Evolutionary conservation across 2,797 vertebrate species (phyloP).

Genomic region (Furcifer pardalis): DNA sequence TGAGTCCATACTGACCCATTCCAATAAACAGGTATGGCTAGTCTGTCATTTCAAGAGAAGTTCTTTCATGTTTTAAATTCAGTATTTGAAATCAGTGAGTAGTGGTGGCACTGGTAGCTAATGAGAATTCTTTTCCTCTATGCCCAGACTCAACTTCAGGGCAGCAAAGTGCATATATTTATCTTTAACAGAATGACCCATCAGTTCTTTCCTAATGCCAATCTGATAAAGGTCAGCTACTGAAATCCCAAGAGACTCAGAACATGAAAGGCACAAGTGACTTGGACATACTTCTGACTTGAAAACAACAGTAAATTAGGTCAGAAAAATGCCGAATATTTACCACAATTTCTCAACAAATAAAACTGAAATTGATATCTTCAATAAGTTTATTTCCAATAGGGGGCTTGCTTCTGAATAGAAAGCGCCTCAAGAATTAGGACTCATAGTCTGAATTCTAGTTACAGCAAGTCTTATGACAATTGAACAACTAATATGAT

Average conservation of each 20-base stretch:
- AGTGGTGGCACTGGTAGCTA: slow-evolving; percentile 15
- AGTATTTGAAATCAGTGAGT: too few relatives aligned
- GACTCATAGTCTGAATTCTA: slow-evolving; percentile 28
- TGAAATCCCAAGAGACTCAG: slow-evolving; percentile 48
- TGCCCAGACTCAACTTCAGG: neutral
- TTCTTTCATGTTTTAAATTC: too few relatives aligned
- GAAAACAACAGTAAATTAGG: slow-evolving; percentile 33
- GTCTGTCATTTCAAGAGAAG: slow-evolving; percentile 8
- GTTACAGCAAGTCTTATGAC: neutral
- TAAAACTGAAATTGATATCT: neutral
- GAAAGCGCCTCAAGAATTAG: neutral
- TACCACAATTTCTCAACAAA: slow-evolving; percentile 23
- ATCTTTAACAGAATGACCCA: slow-evolving; percentile 69
- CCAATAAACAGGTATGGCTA: slow-evolving; percentile 25
- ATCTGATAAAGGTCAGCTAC: slow-evolving; percentile 79
- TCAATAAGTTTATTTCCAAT: neutral
- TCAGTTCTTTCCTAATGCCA: slow-evolving; percentile 54
- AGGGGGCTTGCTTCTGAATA: neutral
- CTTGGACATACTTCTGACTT: slow-evolving; percentile 26
- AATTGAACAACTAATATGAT: too few relatives aligned
- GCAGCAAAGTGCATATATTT: slow-evolving; percentile 57
- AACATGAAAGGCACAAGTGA: slow-evolving; percentile 51
- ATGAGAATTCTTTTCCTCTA: slow-evolving; percentile 46
- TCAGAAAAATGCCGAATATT: neutral
- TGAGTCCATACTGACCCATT: neutral